Conservation (phyloP, 37 sponge, comb jelly and placozoan species). For the Oopsacas minuta region DNA sequence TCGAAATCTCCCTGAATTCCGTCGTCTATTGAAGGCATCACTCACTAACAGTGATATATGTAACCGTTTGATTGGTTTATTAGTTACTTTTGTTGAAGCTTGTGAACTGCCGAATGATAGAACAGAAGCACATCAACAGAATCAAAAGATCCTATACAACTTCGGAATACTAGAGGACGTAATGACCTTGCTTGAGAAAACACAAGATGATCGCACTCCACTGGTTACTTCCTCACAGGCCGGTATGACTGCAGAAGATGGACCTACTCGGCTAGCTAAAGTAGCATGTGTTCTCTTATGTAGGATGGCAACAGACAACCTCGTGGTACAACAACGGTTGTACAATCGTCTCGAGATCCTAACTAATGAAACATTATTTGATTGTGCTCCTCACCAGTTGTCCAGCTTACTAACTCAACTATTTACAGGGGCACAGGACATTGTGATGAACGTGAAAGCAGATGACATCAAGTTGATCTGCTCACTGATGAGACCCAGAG, state of each 20-base stretch:
- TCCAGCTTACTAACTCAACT: background rate
- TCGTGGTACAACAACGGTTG: background rate
- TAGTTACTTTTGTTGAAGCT: background rate
- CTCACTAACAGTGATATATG: background rate
- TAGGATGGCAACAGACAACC: background rate
- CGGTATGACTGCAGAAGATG: background rate
- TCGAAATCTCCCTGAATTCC: background rate
- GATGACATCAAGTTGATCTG: background rate
- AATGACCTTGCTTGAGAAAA: conserved; percentile 15
- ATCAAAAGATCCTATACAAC: conserved; percentile 63
- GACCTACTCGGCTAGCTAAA: background rate
- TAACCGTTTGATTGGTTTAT: background rate
- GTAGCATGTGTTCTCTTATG: background rate
- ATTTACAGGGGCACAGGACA: background rate
- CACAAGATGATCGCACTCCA: background rate
- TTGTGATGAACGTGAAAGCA: conserved; percentile 2
- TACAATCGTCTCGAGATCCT: conserved; percentile 2
- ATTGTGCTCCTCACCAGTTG: background rate
- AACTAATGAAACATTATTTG: background rate
- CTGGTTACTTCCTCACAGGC: background rate
- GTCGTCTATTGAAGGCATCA: background rate
- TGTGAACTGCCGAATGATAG: conserved; percentile 24
- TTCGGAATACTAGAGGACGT: conserved; percentile 27
- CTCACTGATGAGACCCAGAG: conserved; percentile 15
- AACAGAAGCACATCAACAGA: conserved; percentile 42